A percentile compares a stretch with the other conserved stretches of the same genome.
Evolutionary conservation across 92 coral and sea anemone genomes (phyloP).

Genomic region (Anthopleura xanthogrammica): DNA sequence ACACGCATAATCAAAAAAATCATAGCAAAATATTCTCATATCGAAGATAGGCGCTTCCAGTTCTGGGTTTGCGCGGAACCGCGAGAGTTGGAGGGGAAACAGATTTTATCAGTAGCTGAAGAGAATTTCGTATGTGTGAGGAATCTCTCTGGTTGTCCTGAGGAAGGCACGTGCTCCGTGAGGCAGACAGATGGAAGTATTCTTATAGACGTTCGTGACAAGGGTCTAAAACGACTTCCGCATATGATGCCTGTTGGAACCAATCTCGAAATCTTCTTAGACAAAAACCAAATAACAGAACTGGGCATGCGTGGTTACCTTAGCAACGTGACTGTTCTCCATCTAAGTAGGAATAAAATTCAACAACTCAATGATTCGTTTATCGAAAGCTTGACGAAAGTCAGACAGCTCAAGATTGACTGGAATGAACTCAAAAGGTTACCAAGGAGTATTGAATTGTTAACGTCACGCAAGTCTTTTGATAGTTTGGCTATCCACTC

Average conservation of each 20-base stretch:
- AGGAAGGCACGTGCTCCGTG: slow-evolving; percentile 45
- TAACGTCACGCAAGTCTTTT: slow-evolving; percentile 38
- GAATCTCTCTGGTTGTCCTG: slow-evolving; percentile 54
- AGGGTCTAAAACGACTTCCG: slow-evolving; percentile 50
- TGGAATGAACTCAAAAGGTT: slow-evolving; percentile 57
- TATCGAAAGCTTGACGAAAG: slow-evolving; percentile 16
- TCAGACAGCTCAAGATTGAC: slow-evolving; percentile 51
- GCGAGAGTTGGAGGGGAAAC: slow-evolving; percentile 29
- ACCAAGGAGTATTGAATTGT: slow-evolving; percentile 37
- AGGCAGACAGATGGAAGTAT: slow-evolving; percentile 41
- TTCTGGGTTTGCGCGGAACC: slow-evolving; percentile 72
- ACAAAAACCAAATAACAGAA: slow-evolving; percentile 49
- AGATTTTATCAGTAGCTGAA: slow-evolving; percentile 32
- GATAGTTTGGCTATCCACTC: slow-evolving; percentile 37
- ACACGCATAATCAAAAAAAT: slow-evolving; percentile 28
- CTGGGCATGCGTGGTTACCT: slow-evolving; percentile 45
- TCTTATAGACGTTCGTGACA: slow-evolving; percentile 46
- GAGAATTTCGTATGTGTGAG: slow-evolving; percentile 41
- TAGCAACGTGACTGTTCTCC: slow-evolving; percentile 45
- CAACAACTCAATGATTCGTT: slow-evolving; percentile 39
- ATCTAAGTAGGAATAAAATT: slow-evolving; percentile 60
- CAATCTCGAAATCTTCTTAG: slow-evolving; percentile 42
- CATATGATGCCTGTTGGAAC: slow-evolving; percentile 49
- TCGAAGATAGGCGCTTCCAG: slow-evolving; percentile 33
- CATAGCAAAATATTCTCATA: slow-evolving; percentile 5